Base-by-base conservation (phyloP, 2,113 vertebrate genomes). In the Micronycteris hirsuta region DNA sequence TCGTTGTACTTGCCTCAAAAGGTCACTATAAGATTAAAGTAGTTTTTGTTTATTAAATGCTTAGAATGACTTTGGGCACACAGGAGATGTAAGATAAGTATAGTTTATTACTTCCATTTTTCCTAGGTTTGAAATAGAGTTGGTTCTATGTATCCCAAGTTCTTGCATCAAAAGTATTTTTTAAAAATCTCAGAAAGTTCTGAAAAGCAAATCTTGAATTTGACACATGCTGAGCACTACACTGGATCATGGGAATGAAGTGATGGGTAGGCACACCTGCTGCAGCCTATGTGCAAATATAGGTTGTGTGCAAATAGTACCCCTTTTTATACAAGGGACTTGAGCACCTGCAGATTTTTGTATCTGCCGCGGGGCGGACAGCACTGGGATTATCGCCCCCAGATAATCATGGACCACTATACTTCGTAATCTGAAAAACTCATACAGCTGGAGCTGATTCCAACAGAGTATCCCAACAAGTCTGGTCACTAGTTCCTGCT, bases 11-110 rank as follows among this genome's bases (percentile, higher is more conserved):
- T 0, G 7, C 70, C 49, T 36, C 41, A 3, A 14, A 70, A 2
- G 41, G 13, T 22, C 0, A 0, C n/a, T 20, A 4, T 0, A 1
- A 67, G n/a, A 47, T n/a, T 41, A 28, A 24, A 58, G 36, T 31
- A 20, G 16, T 43, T 88, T 73, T 38, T 76, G 38, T 54, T 67
- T 49, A 17, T 22, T 26, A 47, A 76, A 49, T 3, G 8, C 33
- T 67, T 76, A 76, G 38, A 49, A 58, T 8, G 68, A 28, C 16
- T 74, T 58, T 12, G 43, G 67, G 68, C 58, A 36, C 19, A 31
- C 0, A n/a, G 89, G 22, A 76, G 31, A 38, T 20, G 33, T 8
- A 31, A 58, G 12, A 2, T 28, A 26, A 8, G 17, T 26, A 38
- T 1, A 68, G 49, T 7, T 43, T 11, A 3, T 26, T 61, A 1